Evolutionary conservation across 2,113 vertebrate species (phyloP), one percentile per base, ranked within the genome.

Genomic region (Atherinomorus stipes): DNA sequence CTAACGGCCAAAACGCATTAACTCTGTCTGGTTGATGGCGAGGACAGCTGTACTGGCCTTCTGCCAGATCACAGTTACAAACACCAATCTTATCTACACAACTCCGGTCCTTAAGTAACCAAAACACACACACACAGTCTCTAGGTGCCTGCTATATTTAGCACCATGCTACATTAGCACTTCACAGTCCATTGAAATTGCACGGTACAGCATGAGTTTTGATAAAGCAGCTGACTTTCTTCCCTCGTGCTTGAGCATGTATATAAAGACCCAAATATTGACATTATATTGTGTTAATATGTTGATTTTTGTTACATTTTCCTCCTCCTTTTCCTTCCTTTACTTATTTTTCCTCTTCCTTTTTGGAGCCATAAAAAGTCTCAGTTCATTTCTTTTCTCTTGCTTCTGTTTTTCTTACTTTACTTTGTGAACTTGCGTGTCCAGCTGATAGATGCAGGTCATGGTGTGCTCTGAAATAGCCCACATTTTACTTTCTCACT

Each of bases 91-190:
- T 71, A 87, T 85, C 81, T 67, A 49, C 28, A 68, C 53, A 42
- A 54, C 72, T 76, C 38, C 70, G 51, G 37, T 21, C 66, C 75
- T 66, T 53, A 60, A 69, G 74, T 54, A 69, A 38, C 61, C 51
- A 81, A 59, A 66, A 64, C 75, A 62, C 31, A 16, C 0, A 44
- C 38, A 37, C 21, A 51, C 47, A 28, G 23, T 38, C 63, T 12
- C 71, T 54, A 68, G 44, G 13, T 80, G 16, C 58, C 49, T 15
- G 44, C 74, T 90, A 90, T 90, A 81, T 90, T 90, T 90, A 90
- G 85, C 79, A 86, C 77, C 88, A 89, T 51, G 90, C 86, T 83
- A 88, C 90, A 90, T 93, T 91, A 90, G 60, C 72, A 73, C 58
- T 76, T 86, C 81, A 85, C 81, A 84, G 86, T 64, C 71, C 82